Base-by-base conservation (phyloP, 2,888 invertebrate species). In the Ectobius pallidus region DNA sequence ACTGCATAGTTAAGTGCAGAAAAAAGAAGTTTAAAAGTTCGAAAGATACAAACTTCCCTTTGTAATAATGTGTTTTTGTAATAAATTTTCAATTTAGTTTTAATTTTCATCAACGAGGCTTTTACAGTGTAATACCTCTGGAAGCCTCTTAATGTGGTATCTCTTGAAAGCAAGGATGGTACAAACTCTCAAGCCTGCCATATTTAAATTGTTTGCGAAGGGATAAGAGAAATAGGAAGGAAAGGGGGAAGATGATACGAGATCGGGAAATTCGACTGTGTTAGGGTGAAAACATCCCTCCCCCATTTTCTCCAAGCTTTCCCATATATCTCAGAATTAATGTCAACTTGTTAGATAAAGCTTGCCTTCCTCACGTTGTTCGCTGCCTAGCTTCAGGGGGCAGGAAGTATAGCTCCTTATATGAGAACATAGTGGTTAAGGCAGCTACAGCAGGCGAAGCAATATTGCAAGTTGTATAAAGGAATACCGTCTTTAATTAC, bases 291-390 rank as follows among this genome's bases (percentile, higher is more conserved):
- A 58, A 34, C 6, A 34, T 7, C 11, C 34, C n/a, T 58, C n/a
- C 22, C 58, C n/a, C n/a, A n/a, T n/a, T n/a, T n/a, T n/a, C n/a
- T 14, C 9, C 14, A 7, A 30, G 32, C 32, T n/a, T n/a, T n/a
- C 27, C 30, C 44, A 44, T 42, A 42, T 20, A 42, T 63, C 63
- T 63, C 34, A 16, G 65, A 65, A 42, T 65, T 65, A 65, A 25
- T 65, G 42, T 46, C 65, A 65, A 42, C 44, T 65, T 27, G 65
- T 46, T 65, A 65, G 46, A 65, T 30, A 27, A 65, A 39, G 46
- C 44, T 44, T 30, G 25, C 18, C 65, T 34, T 46, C 44, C n/a
- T 30, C 30, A 55, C n/a, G 58, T 27, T n/a, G 30, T n/a, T n/a
- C n/a, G n/a, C n/a, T n/a, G n/a, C n/a, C n/a, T 58, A 30, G 58